phyloP scores from a whole-genome alignment of 2,113 vertebrate species.

The Danionella cerebrum region DNA sequence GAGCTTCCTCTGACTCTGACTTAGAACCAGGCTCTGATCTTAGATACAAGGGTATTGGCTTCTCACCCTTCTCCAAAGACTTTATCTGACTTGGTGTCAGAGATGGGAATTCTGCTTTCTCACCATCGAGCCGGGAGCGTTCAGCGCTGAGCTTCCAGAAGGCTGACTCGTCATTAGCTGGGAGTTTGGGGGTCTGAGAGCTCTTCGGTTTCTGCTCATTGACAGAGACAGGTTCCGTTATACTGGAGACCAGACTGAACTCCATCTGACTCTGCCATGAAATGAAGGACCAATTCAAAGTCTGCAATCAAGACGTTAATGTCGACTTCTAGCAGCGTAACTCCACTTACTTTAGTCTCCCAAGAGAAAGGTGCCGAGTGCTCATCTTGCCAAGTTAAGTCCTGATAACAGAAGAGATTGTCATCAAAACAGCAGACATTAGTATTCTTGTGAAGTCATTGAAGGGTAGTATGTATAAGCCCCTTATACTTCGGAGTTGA shows the following conservation, averaged over 20 bases:
- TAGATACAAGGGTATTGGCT: conserved; percentile 76
- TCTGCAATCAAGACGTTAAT: no score
- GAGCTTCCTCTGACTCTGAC: conserved; percentile 53
- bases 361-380: conserved; percentile 96
- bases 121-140: conserved; percentile 81
- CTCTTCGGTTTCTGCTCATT: conserved; percentile 66
- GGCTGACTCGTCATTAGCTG: conserved; percentile 76
- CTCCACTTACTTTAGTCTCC: conserved; percentile 87
- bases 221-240: conserved; percentile 65
- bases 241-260: conserved; percentile 72
- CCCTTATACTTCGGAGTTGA: no score
- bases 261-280: conserved; percentile 86
- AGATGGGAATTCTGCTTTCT: conserved; percentile 81
- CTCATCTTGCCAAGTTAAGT: conserved; percentile 97
- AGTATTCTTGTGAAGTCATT: background rate
- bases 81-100: conserved; percentile 97
- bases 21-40: conserved; percentile 54
- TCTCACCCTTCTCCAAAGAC: conserved; percentile 94
- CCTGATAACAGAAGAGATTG: conserved; percentile 63
- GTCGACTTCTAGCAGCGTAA: conserved; percentile 20
- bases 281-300: background rate
- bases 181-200: conserved; percentile 54
- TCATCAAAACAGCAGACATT: conserved; percentile 21
- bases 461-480: no score
- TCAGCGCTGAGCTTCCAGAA: conserved; percentile 97